A percentile compares a stretch with the other conserved stretches of the same genome.
These are phyloP conservation scores for Lacanobia oleracea DNA, from an alignment of 2,888 invertebrate species.

Conservation along the genomic window DNA sequence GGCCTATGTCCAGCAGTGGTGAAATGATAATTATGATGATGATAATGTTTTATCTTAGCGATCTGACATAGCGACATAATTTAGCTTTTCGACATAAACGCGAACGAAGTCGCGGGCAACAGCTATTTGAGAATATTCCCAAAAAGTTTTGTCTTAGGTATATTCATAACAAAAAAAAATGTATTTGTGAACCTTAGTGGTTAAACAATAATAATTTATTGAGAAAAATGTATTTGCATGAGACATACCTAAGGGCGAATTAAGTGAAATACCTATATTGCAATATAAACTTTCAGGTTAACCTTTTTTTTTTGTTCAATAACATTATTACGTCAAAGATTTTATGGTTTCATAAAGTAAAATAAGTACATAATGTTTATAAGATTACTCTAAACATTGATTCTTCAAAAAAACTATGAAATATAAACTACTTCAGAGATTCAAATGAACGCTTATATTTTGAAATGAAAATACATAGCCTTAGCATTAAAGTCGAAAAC, in stretches of 20 bases:
- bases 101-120: too few species aligned
- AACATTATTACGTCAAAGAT: background rate
- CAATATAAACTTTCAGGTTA: background rate
- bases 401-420: background rate
- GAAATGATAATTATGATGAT: too few species aligned
- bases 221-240: background rate
- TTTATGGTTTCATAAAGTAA: background rate
- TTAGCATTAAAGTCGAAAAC: too few species aligned
- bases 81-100: too few species aligned
- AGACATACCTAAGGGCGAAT: background rate
- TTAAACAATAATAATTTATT: background rate
- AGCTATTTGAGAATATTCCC: too few species aligned
- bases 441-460: background rate
- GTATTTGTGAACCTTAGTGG: too few species aligned
- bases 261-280: background rate
- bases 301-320: constrained; percentile 5
- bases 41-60: too few species aligned
- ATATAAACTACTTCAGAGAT: background rate
- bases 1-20: too few species aligned
- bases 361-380: background rate
- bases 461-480: background rate
- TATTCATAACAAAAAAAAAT: too few species aligned
- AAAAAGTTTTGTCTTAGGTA: too few species aligned
- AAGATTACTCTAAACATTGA: background rate
- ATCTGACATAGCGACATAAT: too few species aligned